Evolutionary conservation across 2,797 vertebrate species (phyloP), one percentile per base, ranked within the genome.

Genomic region (Argentina silus): DNA sequence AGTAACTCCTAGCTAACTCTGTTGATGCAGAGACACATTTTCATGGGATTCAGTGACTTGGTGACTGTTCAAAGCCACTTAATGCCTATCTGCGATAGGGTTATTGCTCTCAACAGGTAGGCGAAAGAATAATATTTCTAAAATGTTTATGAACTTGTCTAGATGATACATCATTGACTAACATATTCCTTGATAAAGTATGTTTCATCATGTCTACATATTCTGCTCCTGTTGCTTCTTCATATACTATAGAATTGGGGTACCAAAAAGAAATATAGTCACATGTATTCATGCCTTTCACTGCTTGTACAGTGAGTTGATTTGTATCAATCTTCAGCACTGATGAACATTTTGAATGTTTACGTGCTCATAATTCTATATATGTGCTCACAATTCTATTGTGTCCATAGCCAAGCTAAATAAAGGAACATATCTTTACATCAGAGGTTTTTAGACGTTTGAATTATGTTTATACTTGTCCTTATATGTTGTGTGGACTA

Each of bases 401-500:
- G 14, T 36, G 57, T 60, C 10, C 23, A 60, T 15, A 53, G 57
- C 57, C 78, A 71, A 79, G 81, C 75, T 83, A 66, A 82, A 80
- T 73, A 85, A 83, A 73, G 78, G 77, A 82, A 65, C 68, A 76
- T 70, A 80, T 76, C 80, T 83, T 73, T 73, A 84, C 77, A 87
- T 80, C 81, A 72, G 80, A 86, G 78, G 82, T 85, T 83, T 77
- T 72, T 83, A 74, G 80, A 77, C 82, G 78, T 77, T 82, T 77
- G 81, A 72, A 48, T 76, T 62, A 82, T 88, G 83, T 89, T 87
- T 86, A 87, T 72, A 78, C 82, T 75, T 72, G 76, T 83, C 45
- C 64, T 89, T 88, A 78, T 88, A 78, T 85, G 83, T 86, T 89
- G 68, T 85, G 83, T 86, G 83, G 75, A 70, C 80, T 84, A 74